These are phyloP conservation scores for Pantherophis alleghaniensis DNA, from an alignment of 2,797 vertebrate genomes.

Conservation along the genomic window DNA sequence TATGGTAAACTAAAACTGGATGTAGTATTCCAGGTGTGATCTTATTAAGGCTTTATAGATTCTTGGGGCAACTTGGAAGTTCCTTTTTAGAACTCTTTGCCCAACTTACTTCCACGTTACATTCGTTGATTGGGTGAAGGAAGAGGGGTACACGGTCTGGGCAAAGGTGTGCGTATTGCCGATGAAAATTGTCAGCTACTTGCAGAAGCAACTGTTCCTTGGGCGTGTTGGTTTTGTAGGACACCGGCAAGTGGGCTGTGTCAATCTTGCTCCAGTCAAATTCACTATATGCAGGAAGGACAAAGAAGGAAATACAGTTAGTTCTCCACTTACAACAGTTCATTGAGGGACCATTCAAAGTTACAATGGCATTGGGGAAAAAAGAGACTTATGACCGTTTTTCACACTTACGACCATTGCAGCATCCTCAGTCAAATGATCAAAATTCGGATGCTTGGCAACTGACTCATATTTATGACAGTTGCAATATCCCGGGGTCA, in stretches of 20 bases:
- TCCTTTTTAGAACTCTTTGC: not conserved
- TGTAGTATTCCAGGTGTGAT: no score
- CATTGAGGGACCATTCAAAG: not conserved
- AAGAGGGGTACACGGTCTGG: slow-evolving; percentile 82
- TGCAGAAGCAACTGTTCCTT: slow-evolving; percentile 75
- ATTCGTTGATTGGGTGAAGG: slow-evolving; percentile 83
- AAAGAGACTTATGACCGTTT: fast-evolving
- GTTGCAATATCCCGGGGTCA: no score
- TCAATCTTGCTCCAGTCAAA: slow-evolving; percentile 54
- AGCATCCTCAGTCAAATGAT: not conserved
- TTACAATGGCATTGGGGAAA: not conserved
- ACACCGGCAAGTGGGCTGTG: slow-evolving; percentile 63
- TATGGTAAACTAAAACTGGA: no score
- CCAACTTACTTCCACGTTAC: slow-evolving; percentile 73
- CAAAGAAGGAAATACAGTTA: not conserved
- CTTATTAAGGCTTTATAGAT: no score
- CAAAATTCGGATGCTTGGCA: not conserved
- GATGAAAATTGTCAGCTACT: slow-evolving; percentile 76
- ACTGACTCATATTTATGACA: not conserved
- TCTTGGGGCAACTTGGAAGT: not conserved
- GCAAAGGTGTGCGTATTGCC: slow-evolving; percentile 79
- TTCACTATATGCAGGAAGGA: slow-evolving; percentile 34
- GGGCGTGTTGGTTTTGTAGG: slow-evolving; percentile 77
- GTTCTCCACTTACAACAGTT: not conserved
- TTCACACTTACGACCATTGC: not conserved